These are phyloP conservation scores for Aproaerema taeniolella DNA, from an alignment of 2,888 invertebrate genomes.

Conservation along the genomic window DNA sequence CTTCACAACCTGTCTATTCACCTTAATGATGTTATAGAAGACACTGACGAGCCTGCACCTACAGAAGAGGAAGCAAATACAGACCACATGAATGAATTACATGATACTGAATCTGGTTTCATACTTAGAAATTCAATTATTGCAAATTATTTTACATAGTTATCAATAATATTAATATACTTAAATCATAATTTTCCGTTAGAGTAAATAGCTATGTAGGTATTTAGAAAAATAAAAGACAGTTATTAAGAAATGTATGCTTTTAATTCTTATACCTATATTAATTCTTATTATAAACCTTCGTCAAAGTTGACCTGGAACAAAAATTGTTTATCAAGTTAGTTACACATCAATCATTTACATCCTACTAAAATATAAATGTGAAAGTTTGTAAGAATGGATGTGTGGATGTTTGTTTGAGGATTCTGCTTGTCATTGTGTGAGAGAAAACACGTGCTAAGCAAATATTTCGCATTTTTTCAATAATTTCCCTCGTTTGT, in stretches of 20 bases:
- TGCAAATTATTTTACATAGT: not conserved
- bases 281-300: too few relatives aligned
- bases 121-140: not conserved
- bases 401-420: not conserved
- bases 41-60: not conserved
- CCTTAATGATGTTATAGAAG: not conserved
- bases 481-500: too few relatives aligned
- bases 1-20: not conserved
- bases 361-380: not conserved
- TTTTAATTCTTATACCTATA: not conserved
- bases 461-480: too few relatives aligned
- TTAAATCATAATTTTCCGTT: too few relatives aligned
- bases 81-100: not conserved
- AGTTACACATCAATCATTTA: not conserved
- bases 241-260: not conserved
- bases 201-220: not conserved
- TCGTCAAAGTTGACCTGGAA: too few relatives aligned
- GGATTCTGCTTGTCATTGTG: too few relatives aligned
- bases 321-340: too few relatives aligned
- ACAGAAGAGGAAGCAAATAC: not conserved
- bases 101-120: not conserved
- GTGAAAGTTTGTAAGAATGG: too few relatives aligned
- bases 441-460: too few relatives aligned
- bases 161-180: not conserved
- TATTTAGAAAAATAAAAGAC: not conserved